Evolutionary conservation across 1,140 invertebrate genomes (phyloP), one percentile per base, ranked within the genome.

Genomic region (Saccostrea glomerata): DNA sequence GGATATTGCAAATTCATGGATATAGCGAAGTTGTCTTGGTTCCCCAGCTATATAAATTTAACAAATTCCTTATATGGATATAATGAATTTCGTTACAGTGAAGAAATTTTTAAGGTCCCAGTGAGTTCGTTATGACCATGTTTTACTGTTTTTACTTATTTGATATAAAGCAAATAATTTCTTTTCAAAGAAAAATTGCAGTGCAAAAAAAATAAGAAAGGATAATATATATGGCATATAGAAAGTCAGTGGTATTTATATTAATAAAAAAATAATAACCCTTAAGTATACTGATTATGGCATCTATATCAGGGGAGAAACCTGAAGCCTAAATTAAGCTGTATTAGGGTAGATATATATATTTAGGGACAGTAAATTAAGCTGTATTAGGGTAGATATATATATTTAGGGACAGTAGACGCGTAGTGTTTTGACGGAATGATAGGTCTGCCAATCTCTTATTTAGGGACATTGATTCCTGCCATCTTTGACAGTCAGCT

Each of bases 261-360:
- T 15, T 30, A 30, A 77, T 30, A 13, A 36, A 77, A 30, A 15
- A 30, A 15, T 30, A 36, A 30, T 30, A 77, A 13, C 12, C 70
- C 25, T 36, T 77, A 3, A 77, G 30, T 25, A 77, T 77, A 77
- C 30, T 77, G 70, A 77, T 77, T 77, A 77, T 30, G 25, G 25
- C 70, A 36, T 77, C 70, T 15, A 30, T 12, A 36, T 23, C 25
- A 36, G 9, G 12, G 25, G 25, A 77, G 25, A 77, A 77, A 25
- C 12, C 25, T 36, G 70, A 30, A 77, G 70, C 70, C 23, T 77
- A 77, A 77, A 73, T 73, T 73, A 73, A 11, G 66, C 25, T 73
- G 66, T 73, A 73, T 73, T 73, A 12, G 23, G 66, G 66, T 73
- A 23, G 23, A 73, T 23, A 3, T 73, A 3, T 73, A 13, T 23